Conservation (phyloP, 2,888 invertebrate genomes). For the Polietes domitor region DNA sequence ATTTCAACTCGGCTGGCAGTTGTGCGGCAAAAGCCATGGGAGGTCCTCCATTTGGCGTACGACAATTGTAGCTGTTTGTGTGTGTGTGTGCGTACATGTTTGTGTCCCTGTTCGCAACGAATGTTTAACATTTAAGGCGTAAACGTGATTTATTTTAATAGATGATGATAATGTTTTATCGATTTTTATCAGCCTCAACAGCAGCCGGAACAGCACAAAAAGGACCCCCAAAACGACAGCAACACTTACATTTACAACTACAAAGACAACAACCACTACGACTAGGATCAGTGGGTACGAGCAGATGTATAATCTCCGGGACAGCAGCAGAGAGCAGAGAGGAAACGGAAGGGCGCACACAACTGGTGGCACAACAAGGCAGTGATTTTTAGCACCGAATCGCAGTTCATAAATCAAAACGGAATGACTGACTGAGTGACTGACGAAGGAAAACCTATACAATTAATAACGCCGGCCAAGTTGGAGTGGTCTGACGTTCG, state of each 20-base stretch:
- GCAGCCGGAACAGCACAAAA: not conserved
- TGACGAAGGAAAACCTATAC: not conserved
- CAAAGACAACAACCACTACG: not conserved
- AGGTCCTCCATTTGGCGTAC: not conserved
- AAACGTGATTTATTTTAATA: constrained; percentile 78
- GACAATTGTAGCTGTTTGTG: not conserved
- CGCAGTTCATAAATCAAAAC: constrained; percentile 27
- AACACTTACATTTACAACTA: not conserved
- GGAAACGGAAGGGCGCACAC: constrained; percentile 11
- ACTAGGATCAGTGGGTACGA: too few species aligned
- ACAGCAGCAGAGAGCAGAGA: not conserved
- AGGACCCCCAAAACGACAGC: constrained; percentile 23
- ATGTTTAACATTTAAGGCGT: constrained; percentile 55
- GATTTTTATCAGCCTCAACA: constrained; percentile 69
- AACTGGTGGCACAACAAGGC: constrained; percentile 1
- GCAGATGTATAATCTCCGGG: too few species aligned
- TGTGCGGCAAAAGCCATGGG: constrained; percentile 16
- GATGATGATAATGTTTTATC: constrained; percentile 77
- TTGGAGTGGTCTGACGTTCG: not conserved
- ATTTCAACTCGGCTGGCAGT: constrained; percentile 12
- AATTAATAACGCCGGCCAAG: constrained; percentile 14
- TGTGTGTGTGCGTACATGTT: not conserved
- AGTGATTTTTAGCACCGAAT: constrained; percentile 10
- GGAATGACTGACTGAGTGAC: not conserved
- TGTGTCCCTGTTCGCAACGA: not conserved